These are phyloP conservation scores for Habrosyne pyritoides DNA, from an alignment of 2,888 invertebrate genomes.

Conservation along the genomic window DNA sequence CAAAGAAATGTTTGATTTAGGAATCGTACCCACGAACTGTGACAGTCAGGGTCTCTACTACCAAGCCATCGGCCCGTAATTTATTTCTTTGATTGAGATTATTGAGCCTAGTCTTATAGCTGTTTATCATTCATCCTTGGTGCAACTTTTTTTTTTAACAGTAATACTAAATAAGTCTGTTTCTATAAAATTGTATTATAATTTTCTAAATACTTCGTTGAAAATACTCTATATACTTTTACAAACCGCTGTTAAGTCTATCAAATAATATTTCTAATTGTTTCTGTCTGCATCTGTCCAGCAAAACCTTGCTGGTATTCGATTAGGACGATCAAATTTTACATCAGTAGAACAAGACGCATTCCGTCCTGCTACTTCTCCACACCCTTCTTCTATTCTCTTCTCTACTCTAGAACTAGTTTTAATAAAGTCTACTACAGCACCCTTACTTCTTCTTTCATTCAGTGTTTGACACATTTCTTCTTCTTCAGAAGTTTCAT, in stretches of 20 bases:
- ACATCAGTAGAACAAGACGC: slow-evolving; percentile 32
- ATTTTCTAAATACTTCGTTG: background rate
- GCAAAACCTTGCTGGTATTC: slow-evolving; percentile 67
- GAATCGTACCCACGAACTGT: no score
- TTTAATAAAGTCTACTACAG: slow-evolving; percentile 24
- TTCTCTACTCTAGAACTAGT: slow-evolving; percentile 22
- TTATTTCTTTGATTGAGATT: no score
- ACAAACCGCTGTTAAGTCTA: slow-evolving; percentile 4
- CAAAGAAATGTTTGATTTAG: no score
- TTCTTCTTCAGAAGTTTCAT: slow-evolving; percentile 53
- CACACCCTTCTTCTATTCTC: slow-evolving; percentile 37
- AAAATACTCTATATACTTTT: background rate
- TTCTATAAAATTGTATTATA: background rate
- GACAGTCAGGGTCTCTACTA: no score
- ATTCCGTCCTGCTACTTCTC: slow-evolving; percentile 42
- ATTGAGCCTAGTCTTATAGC: no score
- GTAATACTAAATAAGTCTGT: no score
- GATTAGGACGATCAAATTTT: slow-evolving; percentile 51
- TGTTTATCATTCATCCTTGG: no score
- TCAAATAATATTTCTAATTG: slow-evolving; percentile 18
- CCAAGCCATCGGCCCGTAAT: no score
- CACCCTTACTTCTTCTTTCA: slow-evolving; percentile 37
- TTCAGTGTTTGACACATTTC: slow-evolving; percentile 39
- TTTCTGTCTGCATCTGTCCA: slow-evolving; percentile 66
- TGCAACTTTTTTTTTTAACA: no score